Percentiles rank a stretch among this genome's conserved stretches.
Evolutionary conservation across 1,140 invertebrate species (phyloP).

Genomic region (Oreohelix idahoensis): DNA sequence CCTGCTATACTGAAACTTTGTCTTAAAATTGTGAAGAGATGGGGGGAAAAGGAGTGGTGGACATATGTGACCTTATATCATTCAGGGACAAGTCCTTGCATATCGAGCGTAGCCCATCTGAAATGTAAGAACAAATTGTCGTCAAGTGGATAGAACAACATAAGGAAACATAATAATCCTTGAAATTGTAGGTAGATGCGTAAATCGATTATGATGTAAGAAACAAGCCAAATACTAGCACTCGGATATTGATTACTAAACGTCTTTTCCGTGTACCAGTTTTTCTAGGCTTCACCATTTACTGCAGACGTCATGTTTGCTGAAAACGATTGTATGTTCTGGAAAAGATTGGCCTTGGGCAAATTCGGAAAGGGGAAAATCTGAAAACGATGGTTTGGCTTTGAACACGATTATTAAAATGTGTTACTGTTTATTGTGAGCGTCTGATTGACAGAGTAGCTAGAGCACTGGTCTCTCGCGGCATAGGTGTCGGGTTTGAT

Average conservation of each 20-base stretch:
- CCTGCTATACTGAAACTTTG: too few species aligned
- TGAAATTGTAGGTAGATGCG: not conserved
- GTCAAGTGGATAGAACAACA: not conserved
- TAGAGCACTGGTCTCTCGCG: too few species aligned
- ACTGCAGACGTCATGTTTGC: not conserved
- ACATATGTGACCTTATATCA: too few species aligned
- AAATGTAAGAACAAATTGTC: not conserved
- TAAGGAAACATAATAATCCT: not conserved
- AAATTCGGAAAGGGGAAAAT: not conserved
- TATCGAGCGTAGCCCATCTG: not conserved
- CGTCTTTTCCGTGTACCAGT: not conserved
- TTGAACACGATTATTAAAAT: too few species aligned
- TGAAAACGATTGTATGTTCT: not conserved
- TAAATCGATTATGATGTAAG: constrained; percentile 7
- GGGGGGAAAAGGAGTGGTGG: too few species aligned
- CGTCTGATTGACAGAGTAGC: too few species aligned
- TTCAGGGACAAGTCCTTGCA: too few species aligned
- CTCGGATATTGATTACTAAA: not conserved
- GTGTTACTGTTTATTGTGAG: too few species aligned
- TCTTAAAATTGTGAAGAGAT: too few species aligned
- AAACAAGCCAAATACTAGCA: not conserved
- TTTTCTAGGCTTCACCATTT: not conserved
- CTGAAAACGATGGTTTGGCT: too few species aligned
- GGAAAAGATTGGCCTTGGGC: not conserved
- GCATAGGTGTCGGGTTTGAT: too few species aligned